Conservation (phyloP, 2,888 invertebrate species). For the Drosophila subsilvestris region DNA sequence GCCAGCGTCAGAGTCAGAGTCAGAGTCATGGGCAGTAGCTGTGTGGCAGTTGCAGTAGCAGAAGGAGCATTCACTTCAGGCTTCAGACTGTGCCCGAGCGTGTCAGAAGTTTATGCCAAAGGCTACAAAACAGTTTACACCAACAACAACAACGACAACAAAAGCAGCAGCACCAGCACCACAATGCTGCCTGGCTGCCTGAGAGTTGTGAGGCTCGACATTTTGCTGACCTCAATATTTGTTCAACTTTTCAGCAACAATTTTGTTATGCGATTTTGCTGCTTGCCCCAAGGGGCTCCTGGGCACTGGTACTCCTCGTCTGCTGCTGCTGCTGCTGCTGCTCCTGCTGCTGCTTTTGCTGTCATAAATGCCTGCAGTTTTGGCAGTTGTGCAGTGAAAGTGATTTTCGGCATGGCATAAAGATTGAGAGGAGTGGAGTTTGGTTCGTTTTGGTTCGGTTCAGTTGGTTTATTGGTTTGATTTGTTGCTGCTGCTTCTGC, state of each 20-base stretch:
- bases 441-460: constrained; percentile 45
- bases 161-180: neutral
- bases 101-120: constrained; percentile 72
- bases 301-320: constrained; percentile 1
- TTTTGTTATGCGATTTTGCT: constrained; percentile 67
- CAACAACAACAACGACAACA: constrained; percentile 41
- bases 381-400: constrained; percentile 73
- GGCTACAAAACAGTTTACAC: constrained; percentile 72
- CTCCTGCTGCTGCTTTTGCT: constrained; percentile 22
- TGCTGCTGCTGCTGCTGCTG: neutral
- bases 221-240: constrained; percentile 76
- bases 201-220: constrained; percentile 46
- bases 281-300: neutral
- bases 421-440: constrained; percentile 24
- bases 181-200: constrained; percentile 15
- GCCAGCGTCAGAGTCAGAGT: constrained; percentile 6
- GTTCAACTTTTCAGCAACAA: constrained; percentile 75
- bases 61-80: neutral
- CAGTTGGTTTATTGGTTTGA: constrained; percentile 71
- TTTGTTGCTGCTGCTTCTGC: constrained; percentile 50
- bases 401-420: constrained; percentile 53
- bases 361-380: constrained; percentile 75
- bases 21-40: constrained; percentile 20
- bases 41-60: constrained; percentile 9
- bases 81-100: constrained; percentile 34